Conservation (phyloP, 2,888 invertebrate species). For the Sminthurides aquaticus region DNA sequence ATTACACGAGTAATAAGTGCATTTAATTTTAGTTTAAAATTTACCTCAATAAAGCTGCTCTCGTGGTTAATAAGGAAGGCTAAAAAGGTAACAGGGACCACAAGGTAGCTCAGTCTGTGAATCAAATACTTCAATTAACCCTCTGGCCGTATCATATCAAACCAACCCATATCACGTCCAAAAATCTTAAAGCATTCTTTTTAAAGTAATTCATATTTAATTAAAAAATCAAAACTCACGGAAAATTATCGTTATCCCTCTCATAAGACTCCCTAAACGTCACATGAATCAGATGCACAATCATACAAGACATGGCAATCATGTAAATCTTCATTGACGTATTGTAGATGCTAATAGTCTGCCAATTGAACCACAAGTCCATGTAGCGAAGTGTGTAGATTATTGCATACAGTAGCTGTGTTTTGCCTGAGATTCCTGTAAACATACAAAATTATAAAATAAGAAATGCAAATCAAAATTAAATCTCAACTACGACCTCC, state of each 20-base stretch:
- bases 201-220: too few species aligned
- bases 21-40: too few species aligned
- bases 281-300: constrained; percentile 9
- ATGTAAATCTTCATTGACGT: constrained; percentile 22
- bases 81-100: constrained; percentile 25
- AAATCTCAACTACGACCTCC: too few species aligned
- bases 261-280: constrained; percentile 14
- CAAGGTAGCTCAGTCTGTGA: constrained; percentile 22
- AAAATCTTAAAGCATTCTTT: too few species aligned
- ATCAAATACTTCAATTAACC: too few species aligned
- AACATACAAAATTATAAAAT: too few species aligned
- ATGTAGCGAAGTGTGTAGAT: constrained; percentile 23
- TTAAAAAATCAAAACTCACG: constrained; percentile 4
- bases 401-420: constrained; percentile 23
- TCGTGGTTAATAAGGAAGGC: constrained; percentile 24
- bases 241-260: not conserved
- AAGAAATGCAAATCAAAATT: too few species aligned
- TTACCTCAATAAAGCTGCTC: constrained; percentile 14
- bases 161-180: too few species aligned
- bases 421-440: constrained; percentile 27
- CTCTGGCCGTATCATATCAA: too few species aligned
- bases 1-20: too few species aligned
- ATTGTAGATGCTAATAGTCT: constrained; percentile 18
- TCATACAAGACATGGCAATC: constrained; percentile 15
- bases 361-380: constrained; percentile 15